These are phyloP conservation scores for Polietes domitor DNA, from an alignment of 2,888 invertebrate genomes.

Conservation along the genomic window DNA sequence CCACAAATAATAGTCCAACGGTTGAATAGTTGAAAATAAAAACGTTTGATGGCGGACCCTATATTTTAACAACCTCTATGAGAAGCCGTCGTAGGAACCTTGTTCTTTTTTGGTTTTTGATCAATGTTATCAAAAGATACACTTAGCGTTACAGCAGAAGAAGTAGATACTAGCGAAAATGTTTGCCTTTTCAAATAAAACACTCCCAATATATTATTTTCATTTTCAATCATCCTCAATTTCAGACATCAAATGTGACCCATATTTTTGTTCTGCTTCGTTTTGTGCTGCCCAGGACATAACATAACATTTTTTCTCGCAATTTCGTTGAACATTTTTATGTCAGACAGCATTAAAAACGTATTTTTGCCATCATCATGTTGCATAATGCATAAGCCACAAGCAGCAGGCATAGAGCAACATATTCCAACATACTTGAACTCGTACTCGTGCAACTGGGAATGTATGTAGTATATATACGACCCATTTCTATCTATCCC, in stretches of 20 bases:
- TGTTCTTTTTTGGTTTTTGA: too few species aligned
- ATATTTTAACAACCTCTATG: too few species aligned
- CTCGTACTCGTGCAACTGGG: neutral
- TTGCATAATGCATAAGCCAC: slow-evolving; percentile 54
- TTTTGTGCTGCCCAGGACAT: neutral
- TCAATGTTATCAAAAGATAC: too few species aligned
- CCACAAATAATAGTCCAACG: too few species aligned
- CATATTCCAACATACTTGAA: neutral
- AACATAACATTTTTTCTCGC: neutral
- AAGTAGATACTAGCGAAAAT: too few species aligned
- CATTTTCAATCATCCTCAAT: slow-evolving; percentile 23
- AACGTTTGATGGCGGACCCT: too few species aligned
- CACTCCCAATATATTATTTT: neutral
- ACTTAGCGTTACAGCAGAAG: too few species aligned
- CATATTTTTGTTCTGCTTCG: neutral
- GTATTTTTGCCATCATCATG: slow-evolving; percentile 42
- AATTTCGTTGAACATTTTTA: slow-evolving; percentile 13
- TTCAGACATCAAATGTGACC: slow-evolving; percentile 9
- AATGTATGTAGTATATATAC: neutral
- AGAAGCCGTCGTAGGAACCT: too few species aligned
- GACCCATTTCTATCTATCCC: too few species aligned
- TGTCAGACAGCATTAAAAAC: slow-evolving; percentile 49
- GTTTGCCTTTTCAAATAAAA: too few species aligned
- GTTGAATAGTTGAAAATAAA: too few species aligned
- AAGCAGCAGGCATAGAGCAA: neutral